Conservation (phyloP, 2,797 vertebrate species). For the Clarias platycephalus region DNA sequence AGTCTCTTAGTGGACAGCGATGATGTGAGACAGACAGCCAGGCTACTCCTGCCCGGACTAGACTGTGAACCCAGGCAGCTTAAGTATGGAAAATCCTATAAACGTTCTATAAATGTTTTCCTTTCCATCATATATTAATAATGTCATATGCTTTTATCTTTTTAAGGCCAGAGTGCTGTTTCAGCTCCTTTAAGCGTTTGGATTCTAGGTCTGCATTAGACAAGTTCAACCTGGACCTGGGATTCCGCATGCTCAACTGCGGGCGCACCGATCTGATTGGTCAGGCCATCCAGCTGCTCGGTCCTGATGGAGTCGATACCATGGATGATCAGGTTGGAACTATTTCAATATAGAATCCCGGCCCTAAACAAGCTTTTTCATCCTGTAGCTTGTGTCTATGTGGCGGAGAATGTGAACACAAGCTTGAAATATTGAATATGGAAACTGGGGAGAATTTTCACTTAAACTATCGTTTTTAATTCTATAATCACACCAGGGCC, state of each 20-base stretch:
- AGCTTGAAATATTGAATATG: neutral
- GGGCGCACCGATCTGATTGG: slow-evolving; percentile 87
- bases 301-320: slow-evolving; percentile 81
- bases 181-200: slow-evolving; percentile 84
- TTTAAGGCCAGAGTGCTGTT: slow-evolving; percentile 83
- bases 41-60: slow-evolving; percentile 85
- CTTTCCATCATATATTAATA: neutral
- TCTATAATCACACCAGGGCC: neutral
- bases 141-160: neutral
- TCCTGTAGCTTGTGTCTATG: neutral
- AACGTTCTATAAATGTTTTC: neutral
- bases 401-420: neutral
- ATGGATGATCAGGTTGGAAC: slow-evolving; percentile 86
- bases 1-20: slow-evolving; percentile 91
- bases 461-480: neutral
- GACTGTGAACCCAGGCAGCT: slow-evolving; percentile 93
- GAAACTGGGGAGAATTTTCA: neutral
- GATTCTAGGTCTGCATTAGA: slow-evolving; percentile 82
- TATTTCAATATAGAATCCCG: neutral
- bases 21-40: slow-evolving; percentile 86
- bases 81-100: slow-evolving; percentile 70
- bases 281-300: slow-evolving; percentile 82
- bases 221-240: slow-evolving; percentile 86
- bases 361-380: neutral
- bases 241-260: slow-evolving; percentile 91